phyloP scores from a whole-genome alignment of 2,113 vertebrate genomes.

The Chaetodon trifascialis region DNA sequence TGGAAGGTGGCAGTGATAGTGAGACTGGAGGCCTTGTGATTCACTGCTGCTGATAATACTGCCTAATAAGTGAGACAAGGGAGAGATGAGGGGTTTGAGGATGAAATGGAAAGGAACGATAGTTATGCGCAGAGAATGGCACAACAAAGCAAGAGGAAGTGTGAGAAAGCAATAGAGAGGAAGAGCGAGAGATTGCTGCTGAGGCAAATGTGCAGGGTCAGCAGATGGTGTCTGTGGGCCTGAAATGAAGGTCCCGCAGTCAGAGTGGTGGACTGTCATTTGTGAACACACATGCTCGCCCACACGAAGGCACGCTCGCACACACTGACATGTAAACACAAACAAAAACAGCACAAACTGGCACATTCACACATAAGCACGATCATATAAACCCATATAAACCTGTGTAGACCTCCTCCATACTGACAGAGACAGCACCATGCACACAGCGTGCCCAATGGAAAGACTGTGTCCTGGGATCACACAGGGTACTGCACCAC shows the following conservation, averaged over 20 bases:
- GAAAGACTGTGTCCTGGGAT: slow-evolving; percentile 9
- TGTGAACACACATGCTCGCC: slow-evolving; percentile 28
- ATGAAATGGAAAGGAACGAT: slow-evolving; percentile 18
- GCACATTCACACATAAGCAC: slow-evolving; percentile 14
- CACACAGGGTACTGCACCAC: slow-evolving; percentile 5
- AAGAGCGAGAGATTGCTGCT: slow-evolving; percentile 33
- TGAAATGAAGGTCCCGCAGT: slow-evolving; percentile 50
- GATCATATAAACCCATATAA: not conserved
- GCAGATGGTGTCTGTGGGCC: slow-evolving; percentile 64
- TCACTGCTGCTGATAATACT: slow-evolving; percentile 34
- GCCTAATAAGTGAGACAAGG: slow-evolving; percentile 25
- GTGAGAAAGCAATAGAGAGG: slow-evolving; percentile 31
- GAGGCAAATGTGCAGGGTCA: slow-evolving; percentile 52
- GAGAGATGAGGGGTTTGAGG: slow-evolving; percentile 25
- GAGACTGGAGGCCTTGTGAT: slow-evolving; percentile 8
- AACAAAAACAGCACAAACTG: slow-evolving; percentile 30
- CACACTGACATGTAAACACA: slow-evolving; percentile 29
- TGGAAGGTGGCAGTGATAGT: slow-evolving; percentile 8
- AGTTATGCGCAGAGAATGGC: slow-evolving; percentile 10
- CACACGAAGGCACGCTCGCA: slow-evolving; percentile 1
- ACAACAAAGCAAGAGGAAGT: slow-evolving; percentile 28
- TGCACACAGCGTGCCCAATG: not conserved
- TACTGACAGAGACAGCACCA: not conserved
- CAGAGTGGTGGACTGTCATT: slow-evolving; percentile 38
- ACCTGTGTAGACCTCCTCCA: not conserved